Base-by-base conservation (phyloP, 1,140 invertebrate species). In the Zelostemma sp. region DNA sequence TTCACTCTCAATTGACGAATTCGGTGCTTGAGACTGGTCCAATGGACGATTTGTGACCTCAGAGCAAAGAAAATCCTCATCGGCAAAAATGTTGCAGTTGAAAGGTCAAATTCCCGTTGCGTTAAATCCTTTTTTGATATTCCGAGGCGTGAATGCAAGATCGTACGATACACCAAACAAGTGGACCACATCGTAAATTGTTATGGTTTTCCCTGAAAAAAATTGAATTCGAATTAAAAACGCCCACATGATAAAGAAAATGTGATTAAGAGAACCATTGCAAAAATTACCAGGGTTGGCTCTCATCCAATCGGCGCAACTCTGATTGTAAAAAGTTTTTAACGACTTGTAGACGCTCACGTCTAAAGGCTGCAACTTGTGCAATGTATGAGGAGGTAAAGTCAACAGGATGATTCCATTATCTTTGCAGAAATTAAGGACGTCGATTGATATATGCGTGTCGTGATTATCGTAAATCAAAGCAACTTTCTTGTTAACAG, bases 401-500 rank as follows among this genome's bases (percentile, higher is more conserved):
- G 82, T 75, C n/a, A 84, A 47, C 46, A 85, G 18, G 46, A 73
- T 61, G 25, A 81, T 80, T 6, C 69, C 73, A 72, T 79, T 66
- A 1, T 77, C 61, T 41, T 71, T 68, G 31, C 62, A 74, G 49
- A 72, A 80, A 33, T 80, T 49, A 18, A 83, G 71, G 40, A 49
- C 46, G 33, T 69, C 60, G 33, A 73, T 35, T 43, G 57, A 60
- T 21, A 71, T 19, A 57, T 79, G 66, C 33, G 79, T 80, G 28
- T 78, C 77, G 57, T 86, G 84, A 60, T 86, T 86, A 72, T 87
- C 83, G 4, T 77, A 58, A 8, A 82, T 55, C 0, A 85, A 53
- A 14, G 83, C 65, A 25, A 81, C 73, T 67, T 61, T 68, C 11
- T 63, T 48, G 5, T 47, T 46, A 12, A 16, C 84, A 88, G 35